Evolutionary conservation across 2,113 vertebrate genomes (phyloP).

Genomic region (Spheniscus mendiculus): DNA sequence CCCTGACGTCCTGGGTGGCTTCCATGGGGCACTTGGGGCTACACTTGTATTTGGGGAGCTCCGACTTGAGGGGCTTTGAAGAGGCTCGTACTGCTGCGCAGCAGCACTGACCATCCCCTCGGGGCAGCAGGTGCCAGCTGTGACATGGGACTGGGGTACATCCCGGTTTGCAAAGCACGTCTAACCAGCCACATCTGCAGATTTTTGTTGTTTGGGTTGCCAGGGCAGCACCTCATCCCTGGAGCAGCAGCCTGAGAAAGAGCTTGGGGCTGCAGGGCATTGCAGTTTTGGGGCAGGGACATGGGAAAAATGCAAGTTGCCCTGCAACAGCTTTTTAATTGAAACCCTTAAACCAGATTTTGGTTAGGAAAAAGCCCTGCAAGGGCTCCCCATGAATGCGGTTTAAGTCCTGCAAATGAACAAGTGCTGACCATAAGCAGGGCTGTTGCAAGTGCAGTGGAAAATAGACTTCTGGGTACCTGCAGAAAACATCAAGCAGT

Average conservation of each 20-base stretch:
- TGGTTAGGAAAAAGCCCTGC: not conserved
- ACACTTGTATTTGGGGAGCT: not conserved
- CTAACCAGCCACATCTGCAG: not conserved
- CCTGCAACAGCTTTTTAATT: not conserved
- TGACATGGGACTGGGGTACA: too few species aligned
- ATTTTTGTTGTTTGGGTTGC: not conserved
- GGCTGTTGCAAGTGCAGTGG: not conserved
- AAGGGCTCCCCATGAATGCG: not conserved
- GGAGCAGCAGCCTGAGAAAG: not conserved
- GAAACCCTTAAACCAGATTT: not conserved
- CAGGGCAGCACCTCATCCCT: not conserved
- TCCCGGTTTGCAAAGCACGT: not conserved
- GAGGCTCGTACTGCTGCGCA: fast-evolving
- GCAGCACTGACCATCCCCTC: not conserved
- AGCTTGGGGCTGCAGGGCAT: not conserved
- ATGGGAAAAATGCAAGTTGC: not conserved
- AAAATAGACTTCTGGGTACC: not conserved
- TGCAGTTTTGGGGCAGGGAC: not conserved
- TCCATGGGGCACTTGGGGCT: not conserved
- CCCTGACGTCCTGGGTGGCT: fast-evolving
- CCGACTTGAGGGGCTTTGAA: not conserved
- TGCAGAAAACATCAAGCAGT: not conserved
- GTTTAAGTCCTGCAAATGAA: not conserved
- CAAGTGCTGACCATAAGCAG: not conserved
- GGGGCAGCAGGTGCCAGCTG: fast-evolving